These are phyloP conservation scores for Zosterops japonicus DNA, from an alignment of 2,113 vertebrate species.

Conservation along the genomic window DNA sequence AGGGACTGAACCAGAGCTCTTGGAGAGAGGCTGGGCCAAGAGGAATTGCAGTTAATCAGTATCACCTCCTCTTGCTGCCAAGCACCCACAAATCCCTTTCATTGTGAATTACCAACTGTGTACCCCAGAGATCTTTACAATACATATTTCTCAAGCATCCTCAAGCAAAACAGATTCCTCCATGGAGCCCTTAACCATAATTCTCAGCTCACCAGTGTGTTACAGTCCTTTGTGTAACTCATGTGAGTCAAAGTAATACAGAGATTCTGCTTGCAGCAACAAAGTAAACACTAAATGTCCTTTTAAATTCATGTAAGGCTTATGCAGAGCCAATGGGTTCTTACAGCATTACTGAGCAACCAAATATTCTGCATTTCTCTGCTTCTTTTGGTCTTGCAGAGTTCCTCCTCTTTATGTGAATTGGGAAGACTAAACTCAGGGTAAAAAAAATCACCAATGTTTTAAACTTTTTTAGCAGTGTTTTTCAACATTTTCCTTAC, in stretches of 20 bases:
- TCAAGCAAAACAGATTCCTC: not conserved
- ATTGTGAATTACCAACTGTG: not conserved
- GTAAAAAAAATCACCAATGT: not conserved
- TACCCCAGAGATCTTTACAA: not conserved
- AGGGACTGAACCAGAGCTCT: not conserved
- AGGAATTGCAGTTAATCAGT: not conserved
- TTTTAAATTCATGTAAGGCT: not conserved
- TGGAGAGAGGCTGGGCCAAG: not conserved
- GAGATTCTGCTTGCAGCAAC: not conserved
- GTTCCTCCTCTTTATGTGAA: not conserved
- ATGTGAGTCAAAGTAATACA: not conserved
- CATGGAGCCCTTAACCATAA: not conserved
- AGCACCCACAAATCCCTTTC: not conserved
- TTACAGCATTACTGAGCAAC: not conserved
- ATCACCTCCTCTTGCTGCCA: not conserved
- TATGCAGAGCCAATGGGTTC: not conserved
- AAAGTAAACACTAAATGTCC: not conserved
- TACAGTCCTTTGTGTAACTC: not conserved
- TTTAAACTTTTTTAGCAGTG: not conserved
- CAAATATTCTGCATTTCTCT: not conserved
- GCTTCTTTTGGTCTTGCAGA: not conserved
- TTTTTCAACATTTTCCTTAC: not conserved
- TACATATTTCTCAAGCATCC: not conserved
- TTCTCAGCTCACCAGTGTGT: not conserved
- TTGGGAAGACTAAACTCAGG: not conserved